Evolutionary conservation across 2,888 invertebrate genomes (phyloP).

Genomic region (Melieria omissa): DNA sequence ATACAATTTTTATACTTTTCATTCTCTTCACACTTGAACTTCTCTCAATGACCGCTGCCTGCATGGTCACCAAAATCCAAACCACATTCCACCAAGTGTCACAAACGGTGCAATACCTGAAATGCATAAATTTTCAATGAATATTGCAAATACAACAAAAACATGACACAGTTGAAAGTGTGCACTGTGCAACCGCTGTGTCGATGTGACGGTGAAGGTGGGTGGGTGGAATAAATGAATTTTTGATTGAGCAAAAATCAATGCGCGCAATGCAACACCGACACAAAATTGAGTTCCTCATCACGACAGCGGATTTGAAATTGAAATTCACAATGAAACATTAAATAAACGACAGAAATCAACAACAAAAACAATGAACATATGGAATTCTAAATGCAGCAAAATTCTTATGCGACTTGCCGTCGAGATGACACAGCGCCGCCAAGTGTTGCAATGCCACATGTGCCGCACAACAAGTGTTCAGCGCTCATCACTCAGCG

Average conservation of each 20-base stretch:
- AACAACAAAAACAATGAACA: too few species aligned
- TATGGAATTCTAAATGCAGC: too few species aligned
- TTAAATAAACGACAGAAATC: background rate
- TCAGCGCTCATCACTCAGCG: too few species aligned
- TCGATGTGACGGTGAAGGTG: slow-evolving; percentile 12
- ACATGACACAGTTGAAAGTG: slow-evolving; percentile 5
- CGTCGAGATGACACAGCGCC: too few species aligned
- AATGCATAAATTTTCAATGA: slow-evolving; percentile 44
- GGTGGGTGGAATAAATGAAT: slow-evolving; percentile 46
- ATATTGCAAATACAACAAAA: slow-evolving; percentile 1
- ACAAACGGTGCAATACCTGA: slow-evolving; percentile 46
- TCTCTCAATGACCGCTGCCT: background rate
- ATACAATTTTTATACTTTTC: background rate
- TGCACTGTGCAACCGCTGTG: background rate
- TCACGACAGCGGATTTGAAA: slow-evolving; percentile 46
- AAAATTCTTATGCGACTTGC: too few species aligned
- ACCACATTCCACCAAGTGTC: slow-evolving; percentile 37
- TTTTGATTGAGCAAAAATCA: slow-evolving; percentile 30
- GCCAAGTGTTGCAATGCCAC: too few species aligned
- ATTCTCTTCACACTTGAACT: background rate
- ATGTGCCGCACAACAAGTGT: too few species aligned
- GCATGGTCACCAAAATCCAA: background rate
- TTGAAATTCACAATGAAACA: slow-evolving; percentile 15
- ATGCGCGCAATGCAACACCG: slow-evolving; percentile 9
- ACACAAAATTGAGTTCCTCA: slow-evolving; percentile 42